Evolutionary conservation across 2,797 vertebrate species (phyloP).

Genomic region (Alauda arvensis): DNA sequence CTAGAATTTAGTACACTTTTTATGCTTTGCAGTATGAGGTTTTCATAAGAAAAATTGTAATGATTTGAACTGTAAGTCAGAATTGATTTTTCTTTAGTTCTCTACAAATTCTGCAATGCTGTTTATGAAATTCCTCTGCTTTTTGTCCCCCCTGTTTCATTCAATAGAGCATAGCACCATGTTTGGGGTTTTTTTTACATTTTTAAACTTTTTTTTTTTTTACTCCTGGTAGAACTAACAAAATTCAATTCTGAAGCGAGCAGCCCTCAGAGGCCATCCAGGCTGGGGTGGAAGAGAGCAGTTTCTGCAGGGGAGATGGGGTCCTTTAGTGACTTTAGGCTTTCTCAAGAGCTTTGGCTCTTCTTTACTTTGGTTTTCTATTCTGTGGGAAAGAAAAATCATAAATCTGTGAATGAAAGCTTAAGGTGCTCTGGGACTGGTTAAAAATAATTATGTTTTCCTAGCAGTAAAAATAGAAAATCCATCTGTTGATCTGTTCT

Average conservation of each 20-base stretch:
- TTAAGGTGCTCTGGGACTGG: neutral
- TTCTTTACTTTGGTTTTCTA: neutral
- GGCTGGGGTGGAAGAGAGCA: neutral
- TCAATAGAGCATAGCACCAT: neutral
- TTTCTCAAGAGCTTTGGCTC: neutral
- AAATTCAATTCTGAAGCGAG: neutral
- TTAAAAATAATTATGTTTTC: neutral
- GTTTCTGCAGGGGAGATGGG: neutral
- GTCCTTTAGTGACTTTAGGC: neutral
- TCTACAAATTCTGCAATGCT: neutral
- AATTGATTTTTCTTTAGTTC: neutral
- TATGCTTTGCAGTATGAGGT: neutral
- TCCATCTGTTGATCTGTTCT: neutral
- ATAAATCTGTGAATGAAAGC: neutral
- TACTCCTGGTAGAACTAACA: neutral
- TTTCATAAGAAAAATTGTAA: neutral
- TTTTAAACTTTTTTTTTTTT: neutral
- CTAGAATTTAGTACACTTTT: neutral
- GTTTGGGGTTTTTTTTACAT: neutral
- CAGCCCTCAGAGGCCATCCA: accelerated
- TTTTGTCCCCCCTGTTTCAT: neutral
- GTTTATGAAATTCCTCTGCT: neutral
- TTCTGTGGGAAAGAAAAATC: neutral
- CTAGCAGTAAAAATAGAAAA: neutral
- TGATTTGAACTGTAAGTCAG: neutral